These are phyloP conservation scores for Trichoplax adhaerens DNA, from an alignment of 37 sponge, comb jelly and placozoan genomes.

Conservation along the genomic window DNA sequence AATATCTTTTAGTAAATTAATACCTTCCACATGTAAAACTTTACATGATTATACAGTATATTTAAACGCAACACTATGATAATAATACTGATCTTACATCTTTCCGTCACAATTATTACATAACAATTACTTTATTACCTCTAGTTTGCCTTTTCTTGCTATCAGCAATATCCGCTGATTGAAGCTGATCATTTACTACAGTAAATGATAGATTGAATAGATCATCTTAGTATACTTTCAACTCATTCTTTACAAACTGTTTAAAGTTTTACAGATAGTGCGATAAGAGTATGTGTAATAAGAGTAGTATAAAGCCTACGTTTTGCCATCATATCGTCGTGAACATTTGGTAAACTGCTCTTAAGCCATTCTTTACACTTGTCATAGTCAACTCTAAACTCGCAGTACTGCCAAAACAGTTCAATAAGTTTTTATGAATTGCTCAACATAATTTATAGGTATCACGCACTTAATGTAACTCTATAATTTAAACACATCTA, in stretches of 20 bases:
- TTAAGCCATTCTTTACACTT: conserved; percentile 90
- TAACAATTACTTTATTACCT: conserved; percentile 16
- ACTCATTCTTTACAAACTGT: too few relatives aligned
- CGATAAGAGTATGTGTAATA: neutral
- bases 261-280: too few relatives aligned
- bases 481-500: neutral
- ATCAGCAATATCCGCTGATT: conserved; percentile 21
- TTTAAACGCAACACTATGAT: too few relatives aligned
- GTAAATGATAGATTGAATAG: too few relatives aligned
- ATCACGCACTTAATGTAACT: neutral
- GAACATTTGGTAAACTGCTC: conserved; percentile 47
- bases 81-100: too few relatives aligned
- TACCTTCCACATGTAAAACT: too few relatives aligned
- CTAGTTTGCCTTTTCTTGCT: conserved; percentile 48
- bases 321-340: conserved; percentile 43
- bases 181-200: conserved; percentile 21
- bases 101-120: too few relatives aligned
- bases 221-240: too few relatives aligned
- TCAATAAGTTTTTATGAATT: neutral
- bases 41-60: too few relatives aligned
- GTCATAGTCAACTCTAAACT: conserved; percentile 50
- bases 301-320: conserved; percentile 6
- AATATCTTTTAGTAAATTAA: too few relatives aligned
- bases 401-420: conserved; percentile 65
- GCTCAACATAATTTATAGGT: neutral